Percentiles rank a stretch among this genome's conserved stretches.
Conservation (phyloP, 2,797 vertebrate genomes). For the Okamejei kenojei region DNA sequence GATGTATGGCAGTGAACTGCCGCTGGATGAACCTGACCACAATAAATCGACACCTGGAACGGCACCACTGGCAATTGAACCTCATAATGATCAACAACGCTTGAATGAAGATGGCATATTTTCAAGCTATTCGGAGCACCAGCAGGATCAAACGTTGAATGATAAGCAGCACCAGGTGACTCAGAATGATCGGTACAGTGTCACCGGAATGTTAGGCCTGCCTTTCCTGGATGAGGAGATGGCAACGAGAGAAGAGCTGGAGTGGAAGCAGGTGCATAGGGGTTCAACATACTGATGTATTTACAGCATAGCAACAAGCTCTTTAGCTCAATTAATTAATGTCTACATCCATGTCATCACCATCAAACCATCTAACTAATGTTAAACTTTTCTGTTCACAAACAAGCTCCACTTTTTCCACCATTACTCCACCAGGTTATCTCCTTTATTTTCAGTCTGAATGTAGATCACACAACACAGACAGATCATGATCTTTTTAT, state of each 20-base stretch:
- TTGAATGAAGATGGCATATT: not conserved
- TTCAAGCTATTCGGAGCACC: not conserved
- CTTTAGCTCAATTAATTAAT: not conserved
- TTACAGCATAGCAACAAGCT: not conserved
- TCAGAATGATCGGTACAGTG: constrained; percentile 39
- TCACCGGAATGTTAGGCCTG: constrained; percentile 52
- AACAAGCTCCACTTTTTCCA: too few species aligned
- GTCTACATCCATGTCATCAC: not conserved
- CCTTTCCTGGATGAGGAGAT: constrained; percentile 60
- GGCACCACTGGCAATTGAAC: constrained; percentile 41
- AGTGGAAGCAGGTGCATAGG: constrained; percentile 75
- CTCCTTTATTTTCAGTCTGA: not conserved
- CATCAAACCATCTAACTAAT: not conserved
- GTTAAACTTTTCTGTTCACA: too few species aligned
- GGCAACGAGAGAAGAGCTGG: constrained; percentile 53
- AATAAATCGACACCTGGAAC: constrained; percentile 54
- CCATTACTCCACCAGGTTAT: too few species aligned
- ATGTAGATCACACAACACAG: not conserved
- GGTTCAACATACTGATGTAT: not conserved
- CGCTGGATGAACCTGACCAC: not conserved
- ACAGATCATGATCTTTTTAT: not conserved
- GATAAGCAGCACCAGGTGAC: not conserved
- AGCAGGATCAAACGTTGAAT: not conserved
- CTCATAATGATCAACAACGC: not conserved
- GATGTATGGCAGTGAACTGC: constrained; percentile 35